A percentile compares a stretch with the other conserved stretches of the same genome.
Conservation (phyloP, 2,888 invertebrate species). For the Bombylius major region DNA sequence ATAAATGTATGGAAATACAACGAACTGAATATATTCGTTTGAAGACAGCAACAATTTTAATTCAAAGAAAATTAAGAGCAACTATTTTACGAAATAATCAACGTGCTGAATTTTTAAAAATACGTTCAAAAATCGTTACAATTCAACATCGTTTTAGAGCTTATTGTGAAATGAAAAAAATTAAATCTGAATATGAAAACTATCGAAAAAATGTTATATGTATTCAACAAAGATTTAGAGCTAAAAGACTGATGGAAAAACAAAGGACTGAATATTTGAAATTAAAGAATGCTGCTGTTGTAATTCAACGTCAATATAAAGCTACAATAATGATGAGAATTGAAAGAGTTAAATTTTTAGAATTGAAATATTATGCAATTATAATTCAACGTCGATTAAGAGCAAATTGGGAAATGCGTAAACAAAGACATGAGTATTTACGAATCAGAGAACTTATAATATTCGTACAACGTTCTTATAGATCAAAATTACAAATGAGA, state of each 20-base stretch:
- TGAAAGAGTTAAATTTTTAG: slow-evolving; percentile 11
- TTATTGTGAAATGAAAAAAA: slow-evolving; percentile 12
- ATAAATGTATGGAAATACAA: slow-evolving; percentile 17
- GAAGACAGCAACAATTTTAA: slow-evolving; percentile 15
- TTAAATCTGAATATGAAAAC: not conserved
- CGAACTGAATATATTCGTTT: slow-evolving; percentile 17
- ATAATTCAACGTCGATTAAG: slow-evolving; percentile 29
- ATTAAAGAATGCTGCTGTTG: slow-evolving; percentile 19
- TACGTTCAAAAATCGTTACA: slow-evolving; percentile 10
- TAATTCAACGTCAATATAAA: slow-evolving; percentile 35
- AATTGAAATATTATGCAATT: slow-evolving; percentile 27
- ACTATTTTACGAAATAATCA: slow-evolving; percentile 13
- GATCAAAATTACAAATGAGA: slow-evolving; percentile 19
- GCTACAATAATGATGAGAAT: slow-evolving; percentile 21
- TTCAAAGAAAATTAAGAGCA: slow-evolving; percentile 29
- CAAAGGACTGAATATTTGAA: slow-evolving; percentile 18
- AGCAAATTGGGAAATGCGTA: slow-evolving; percentile 19
- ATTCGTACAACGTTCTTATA: slow-evolving; percentile 25
- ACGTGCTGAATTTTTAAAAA: slow-evolving; percentile 5
- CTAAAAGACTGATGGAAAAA: slow-evolving; percentile 20
- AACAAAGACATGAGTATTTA: not conserved
- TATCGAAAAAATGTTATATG: slow-evolving; percentile 14
- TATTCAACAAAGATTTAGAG: slow-evolving; percentile 28
- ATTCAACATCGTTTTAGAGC: slow-evolving; percentile 23
- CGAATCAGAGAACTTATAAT: not conserved